A percentile compares a stretch with the other conserved stretches of the same genome.
phyloP scores from a whole-genome alignment of 2,797 vertebrate species.

The Lindbergichthys nudifrons region DNA sequence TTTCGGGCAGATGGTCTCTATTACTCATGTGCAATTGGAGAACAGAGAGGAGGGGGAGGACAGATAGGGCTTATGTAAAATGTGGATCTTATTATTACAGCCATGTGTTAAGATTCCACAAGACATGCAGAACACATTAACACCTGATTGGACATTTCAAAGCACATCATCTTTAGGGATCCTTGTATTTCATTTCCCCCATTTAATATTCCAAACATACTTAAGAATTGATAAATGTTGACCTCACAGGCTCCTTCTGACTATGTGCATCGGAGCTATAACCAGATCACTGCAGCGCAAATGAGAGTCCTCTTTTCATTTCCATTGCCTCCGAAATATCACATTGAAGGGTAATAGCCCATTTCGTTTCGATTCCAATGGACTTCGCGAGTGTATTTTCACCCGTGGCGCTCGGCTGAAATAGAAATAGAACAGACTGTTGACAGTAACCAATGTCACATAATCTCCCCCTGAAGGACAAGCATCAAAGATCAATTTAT shows the following conservation, averaged over 20 bases:
- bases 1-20: slow-evolving; percentile 80
- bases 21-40: slow-evolving; percentile 77
- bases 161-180: slow-evolving; percentile 16
- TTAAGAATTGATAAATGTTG: slow-evolving; percentile 70
- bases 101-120: slow-evolving; percentile 22
- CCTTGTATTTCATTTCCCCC: slow-evolving; percentile 24
- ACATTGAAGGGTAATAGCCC: slow-evolving; percentile 80
- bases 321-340: slow-evolving; percentile 75
- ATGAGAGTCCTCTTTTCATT: slow-evolving; percentile 78
- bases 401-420: slow-evolving; percentile 72
- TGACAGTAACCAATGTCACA: slow-evolving; percentile 84
- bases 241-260: slow-evolving; percentile 50
- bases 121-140: slow-evolving; percentile 32
- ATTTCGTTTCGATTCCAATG: slow-evolving; percentile 74
- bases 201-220: slow-evolving; percentile 64
- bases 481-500: slow-evolving; percentile 85
- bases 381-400: slow-evolving; percentile 73
- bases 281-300: slow-evolving; percentile 74
- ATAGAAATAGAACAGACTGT: slow-evolving; percentile 81
- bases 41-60: slow-evolving; percentile 16
- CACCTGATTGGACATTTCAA: slow-evolving; percentile 31
- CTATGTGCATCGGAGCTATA: slow-evolving; percentile 70
- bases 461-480: slow-evolving; percentile 84
- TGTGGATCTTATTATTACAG: slow-evolving; percentile 36
- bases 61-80: slow-evolving; percentile 32